Evolutionary conservation across 1,140 invertebrate species (phyloP).

Genomic region (Pristionchus pacificus): DNA sequence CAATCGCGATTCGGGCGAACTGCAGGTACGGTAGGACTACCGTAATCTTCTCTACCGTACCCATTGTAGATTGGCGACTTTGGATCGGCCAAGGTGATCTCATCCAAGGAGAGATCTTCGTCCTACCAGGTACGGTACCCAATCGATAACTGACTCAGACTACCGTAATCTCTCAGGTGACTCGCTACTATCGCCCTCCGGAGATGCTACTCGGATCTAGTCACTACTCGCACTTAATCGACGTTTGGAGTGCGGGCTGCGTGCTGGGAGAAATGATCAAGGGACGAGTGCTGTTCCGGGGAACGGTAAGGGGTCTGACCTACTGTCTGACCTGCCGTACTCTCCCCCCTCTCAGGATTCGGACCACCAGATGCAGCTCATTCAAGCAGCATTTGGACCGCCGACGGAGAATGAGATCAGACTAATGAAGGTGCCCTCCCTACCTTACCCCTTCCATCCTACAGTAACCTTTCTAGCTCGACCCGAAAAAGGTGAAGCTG

Average conservation of each 20-base stretch:
- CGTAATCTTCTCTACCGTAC: constrained; percentile 31
- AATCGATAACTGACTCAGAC: constrained; percentile 4
- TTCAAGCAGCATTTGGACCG: constrained; percentile 94
- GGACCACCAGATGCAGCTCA: constrained; percentile 96
- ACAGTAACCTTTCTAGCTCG: constrained; percentile 1
- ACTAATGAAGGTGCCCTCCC: constrained; percentile 21
- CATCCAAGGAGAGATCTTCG: background rate
- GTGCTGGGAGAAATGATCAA: constrained; percentile 83
- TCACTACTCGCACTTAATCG: constrained; percentile 57
- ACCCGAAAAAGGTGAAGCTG: background rate
- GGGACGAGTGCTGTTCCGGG: constrained; percentile 97
- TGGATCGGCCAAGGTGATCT: constrained; percentile 43
- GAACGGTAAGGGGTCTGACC: constrained; percentile 70
- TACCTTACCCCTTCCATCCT: background rate
- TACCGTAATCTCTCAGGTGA: constrained; percentile 40
- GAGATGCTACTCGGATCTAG: constrained; percentile 40
- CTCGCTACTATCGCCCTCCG: constrained; percentile 47
- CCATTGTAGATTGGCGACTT: constrained; percentile 51
- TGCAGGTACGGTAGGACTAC: constrained; percentile 35
- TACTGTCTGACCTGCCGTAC: background rate
- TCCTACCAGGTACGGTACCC: background rate
- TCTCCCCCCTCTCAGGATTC: constrained; percentile 66
- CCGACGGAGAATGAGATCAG: constrained; percentile 67
- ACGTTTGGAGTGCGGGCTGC: constrained; percentile 98
- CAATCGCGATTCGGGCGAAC: background rate